Evolutionary conservation across 2,888 invertebrate species (phyloP), one percentile per base, ranked within the genome.

Genomic region (Drosophila anomalata): DNA sequence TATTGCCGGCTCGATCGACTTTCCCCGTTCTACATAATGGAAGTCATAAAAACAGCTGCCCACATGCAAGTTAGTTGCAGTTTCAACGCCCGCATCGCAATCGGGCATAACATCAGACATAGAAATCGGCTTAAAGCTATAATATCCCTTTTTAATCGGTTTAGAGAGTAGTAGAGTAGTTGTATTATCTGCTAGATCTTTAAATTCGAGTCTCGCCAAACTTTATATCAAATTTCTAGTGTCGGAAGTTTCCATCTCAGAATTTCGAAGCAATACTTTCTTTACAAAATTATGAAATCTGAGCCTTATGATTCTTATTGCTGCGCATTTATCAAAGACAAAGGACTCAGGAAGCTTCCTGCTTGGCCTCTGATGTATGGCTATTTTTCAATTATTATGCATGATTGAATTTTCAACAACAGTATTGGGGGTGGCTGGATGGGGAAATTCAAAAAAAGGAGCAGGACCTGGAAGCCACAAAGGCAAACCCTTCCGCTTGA

Each of bases 301-400:
- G 73, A 73, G 42, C 60, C 47, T 7, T 14, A 12, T 61, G 12
- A 41, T 22, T n/a, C n/a, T 17, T 7, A 31, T 22, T 56, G 48
- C 39, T 75, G 52, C 65, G 70, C 73, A 65, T 71, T 69, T 33
- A 39, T 33, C 20, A 17, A 47, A 68, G 69, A 68, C 59, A 75
- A 75, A 74, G 46, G 53, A 56, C 39, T 14, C 3, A 26, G 33
- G 29, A 42, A 74, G 75, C 59, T 75, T 55, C 51, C 67, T 58
- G 61, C 42, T 47, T 55, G 41, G 14, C 39, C 67, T 68, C 69
- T 68, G 48, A 55, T 70, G 51, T 72, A 56, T 44, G 63, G 70
- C 70, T 70, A 77, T 75, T 80, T 78, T 85, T 73, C 88, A 89
- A 89, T 89, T 89, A 89, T 89, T 89, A 89, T 89, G 87, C 88